Percentiles rank a stretch among this genome's conserved stretches.
phyloP scores from a whole-genome alignment of 2,113 vertebrate species.

The human (Homo sapiens) region DNA sequence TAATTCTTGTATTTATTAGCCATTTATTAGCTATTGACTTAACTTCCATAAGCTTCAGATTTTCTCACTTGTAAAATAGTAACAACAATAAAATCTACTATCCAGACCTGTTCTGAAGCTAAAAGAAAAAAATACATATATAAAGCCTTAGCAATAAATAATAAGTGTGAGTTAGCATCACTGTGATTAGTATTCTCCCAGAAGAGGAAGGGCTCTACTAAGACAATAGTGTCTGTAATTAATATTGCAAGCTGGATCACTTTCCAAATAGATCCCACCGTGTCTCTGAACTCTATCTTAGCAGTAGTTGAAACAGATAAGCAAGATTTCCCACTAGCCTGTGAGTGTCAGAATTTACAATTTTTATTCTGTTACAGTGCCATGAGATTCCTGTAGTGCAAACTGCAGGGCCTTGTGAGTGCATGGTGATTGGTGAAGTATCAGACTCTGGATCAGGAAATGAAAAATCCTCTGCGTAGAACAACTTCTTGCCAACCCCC shows the following conservation, averaged over 20 bases:
- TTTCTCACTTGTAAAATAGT: constrained; percentile 7
- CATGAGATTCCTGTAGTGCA: neutral
- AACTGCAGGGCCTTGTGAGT: neutral
- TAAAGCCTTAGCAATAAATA: neutral
- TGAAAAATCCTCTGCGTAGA: neutral
- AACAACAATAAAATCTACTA: neutral
- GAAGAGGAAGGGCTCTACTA: neutral
- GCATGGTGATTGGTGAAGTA: neutral
- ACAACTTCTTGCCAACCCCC: neutral
- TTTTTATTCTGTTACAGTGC: neutral
- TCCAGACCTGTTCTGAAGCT: neutral
- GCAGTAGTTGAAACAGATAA: neutral
- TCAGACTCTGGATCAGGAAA: neutral
- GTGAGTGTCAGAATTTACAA: neutral
- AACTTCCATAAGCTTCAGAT: neutral
- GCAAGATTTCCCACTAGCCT: neutral
- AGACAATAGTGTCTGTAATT: neutral
- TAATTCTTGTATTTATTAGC: neutral
- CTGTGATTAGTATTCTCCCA: neutral
- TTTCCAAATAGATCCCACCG: neutral
- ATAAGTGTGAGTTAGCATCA: neutral
- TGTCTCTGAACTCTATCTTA: neutral
- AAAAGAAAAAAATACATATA: neutral
- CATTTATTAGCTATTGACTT: neutral
- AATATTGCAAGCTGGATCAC: neutral